Evolutionary conservation across 2,113 vertebrate species (phyloP).

Genomic region (Azemiops feae): DNA sequence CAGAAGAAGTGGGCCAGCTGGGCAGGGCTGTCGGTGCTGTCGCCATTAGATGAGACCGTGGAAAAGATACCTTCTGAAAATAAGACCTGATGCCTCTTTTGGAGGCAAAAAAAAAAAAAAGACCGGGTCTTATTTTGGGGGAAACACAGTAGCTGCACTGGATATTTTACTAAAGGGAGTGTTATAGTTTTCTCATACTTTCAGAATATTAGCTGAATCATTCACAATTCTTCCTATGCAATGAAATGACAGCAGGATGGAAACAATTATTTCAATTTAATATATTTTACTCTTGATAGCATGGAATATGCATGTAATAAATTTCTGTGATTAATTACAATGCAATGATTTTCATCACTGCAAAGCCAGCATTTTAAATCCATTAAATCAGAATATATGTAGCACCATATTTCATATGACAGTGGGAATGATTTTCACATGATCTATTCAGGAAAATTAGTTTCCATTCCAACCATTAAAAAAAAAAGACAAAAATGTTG

Average conservation of each 20-base stretch:
- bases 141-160: neutral
- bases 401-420: neutral
- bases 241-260: slow-evolving; percentile 16
- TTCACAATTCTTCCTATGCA: neutral
- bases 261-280: neutral
- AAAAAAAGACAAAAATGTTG: neutral
- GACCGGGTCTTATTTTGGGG: no score
- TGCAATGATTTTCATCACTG: slow-evolving; percentile 9
- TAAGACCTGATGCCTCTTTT: no score
- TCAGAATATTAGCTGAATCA: slow-evolving; percentile 7
- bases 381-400: neutral
- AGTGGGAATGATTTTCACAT: neutral
- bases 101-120: no score
- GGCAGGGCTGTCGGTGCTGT: no score
- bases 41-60: no score
- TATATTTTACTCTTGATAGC: slow-evolving; percentile 12
- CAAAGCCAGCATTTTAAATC: slow-evolving; percentile 29
- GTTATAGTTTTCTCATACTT: slow-evolving; percentile 6
- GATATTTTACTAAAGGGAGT: neutral
- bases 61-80: no score
- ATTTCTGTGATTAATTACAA: neutral
- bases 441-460: slow-evolving; percentile 23
- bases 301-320: neutral
- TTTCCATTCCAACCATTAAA: slow-evolving; percentile 10
- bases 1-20: no score